A percentile compares a stretch with the other conserved stretches of the same genome.
phyloP scores from a whole-genome alignment of 2,797 vertebrate species.

The Megalops cyprinoides region DNA sequence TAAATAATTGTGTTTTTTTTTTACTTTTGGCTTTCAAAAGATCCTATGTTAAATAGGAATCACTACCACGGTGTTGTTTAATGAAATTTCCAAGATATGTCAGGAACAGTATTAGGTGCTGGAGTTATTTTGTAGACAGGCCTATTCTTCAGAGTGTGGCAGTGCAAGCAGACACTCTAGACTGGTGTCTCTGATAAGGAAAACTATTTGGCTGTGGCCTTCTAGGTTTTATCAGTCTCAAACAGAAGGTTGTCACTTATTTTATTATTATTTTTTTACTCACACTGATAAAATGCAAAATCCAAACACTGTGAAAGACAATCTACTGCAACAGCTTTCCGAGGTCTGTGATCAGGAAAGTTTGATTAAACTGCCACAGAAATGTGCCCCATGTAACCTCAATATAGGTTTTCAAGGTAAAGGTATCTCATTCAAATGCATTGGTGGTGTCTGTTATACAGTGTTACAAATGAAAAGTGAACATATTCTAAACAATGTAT shows the following conservation, averaged over 20 bases:
- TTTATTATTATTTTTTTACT: conserved; percentile 50
- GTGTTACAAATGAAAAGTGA: not conserved
- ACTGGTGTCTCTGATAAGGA: conserved; percentile 60
- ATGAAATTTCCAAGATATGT: conserved; percentile 23
- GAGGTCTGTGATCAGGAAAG: conserved; percentile 25
- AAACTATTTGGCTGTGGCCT: conserved; percentile 59
- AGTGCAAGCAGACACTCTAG: conserved; percentile 52
- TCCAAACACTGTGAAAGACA: conserved; percentile 53
- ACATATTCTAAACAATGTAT: not conserved
- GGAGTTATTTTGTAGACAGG: conserved; percentile 36
- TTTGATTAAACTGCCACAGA: not conserved
- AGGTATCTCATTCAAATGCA: not conserved
- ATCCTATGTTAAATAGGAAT: conserved; percentile 7
- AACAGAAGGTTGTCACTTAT: conserved; percentile 57
- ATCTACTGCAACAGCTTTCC: conserved; percentile 21
- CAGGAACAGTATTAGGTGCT: conserved; percentile 24
- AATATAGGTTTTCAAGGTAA: not conserved
- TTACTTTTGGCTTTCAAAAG: not conserved
- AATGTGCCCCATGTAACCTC: not conserved
- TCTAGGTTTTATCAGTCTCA: conserved; percentile 66
- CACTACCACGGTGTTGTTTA: not conserved
- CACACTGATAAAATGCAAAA: conserved; percentile 59
- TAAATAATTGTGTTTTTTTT: not conserved
- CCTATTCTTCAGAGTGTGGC: conserved; percentile 49
- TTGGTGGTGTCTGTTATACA: not conserved